Evolutionary conservation across 2,113 vertebrate species (phyloP), one percentile per base, ranked within the genome.

Genomic region (Elgaria multicarinata): DNA sequence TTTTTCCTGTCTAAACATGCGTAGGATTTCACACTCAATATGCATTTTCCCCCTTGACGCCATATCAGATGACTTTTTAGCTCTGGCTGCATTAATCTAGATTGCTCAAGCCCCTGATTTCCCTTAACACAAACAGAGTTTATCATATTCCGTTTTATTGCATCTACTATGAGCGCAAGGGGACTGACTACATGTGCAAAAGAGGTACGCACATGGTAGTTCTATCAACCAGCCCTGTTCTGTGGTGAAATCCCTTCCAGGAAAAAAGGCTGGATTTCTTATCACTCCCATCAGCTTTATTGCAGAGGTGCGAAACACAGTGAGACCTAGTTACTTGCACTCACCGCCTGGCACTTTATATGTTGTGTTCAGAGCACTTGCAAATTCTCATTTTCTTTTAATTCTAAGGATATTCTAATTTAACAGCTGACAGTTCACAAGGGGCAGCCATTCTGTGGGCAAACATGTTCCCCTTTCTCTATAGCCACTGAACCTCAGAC

Each of bases 231-330:
- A 94, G 91, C 67, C 46, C 44, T 53, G 5, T 31, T 91, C 62
- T 24, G 76, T 0, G 0, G 44, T 55, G 78, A 62, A 85, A 75
- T 82, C 31, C 18, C 3, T 22, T 46, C 46, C 1, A 28, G 74
- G n/a, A 83, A 44, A 88, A 77, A 36, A 28, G 91, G 83, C 85
- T 69, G 89, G 44, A 91, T 90, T 88, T 87, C 93, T 94, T 93
- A 90, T 91, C 90, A 62, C 85, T 93, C 71, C 89, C 20, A 22
- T 92, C 85, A 91, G 9, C 36, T 90, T 87, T 87, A 77, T 31
- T 86, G 90, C 89, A 93, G 42, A 71, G 3, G 9, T 91, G 2
- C 39, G 39, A 86, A 91, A 72, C 78, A 85, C 90, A 85, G 66
- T 31, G 90, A 72, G 90, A 76, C 6, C 31, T 66, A 1, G 67